phyloP scores from a whole-genome alignment of 2,113 vertebrate genomes.

The Archocentrus centrarchus region DNA sequence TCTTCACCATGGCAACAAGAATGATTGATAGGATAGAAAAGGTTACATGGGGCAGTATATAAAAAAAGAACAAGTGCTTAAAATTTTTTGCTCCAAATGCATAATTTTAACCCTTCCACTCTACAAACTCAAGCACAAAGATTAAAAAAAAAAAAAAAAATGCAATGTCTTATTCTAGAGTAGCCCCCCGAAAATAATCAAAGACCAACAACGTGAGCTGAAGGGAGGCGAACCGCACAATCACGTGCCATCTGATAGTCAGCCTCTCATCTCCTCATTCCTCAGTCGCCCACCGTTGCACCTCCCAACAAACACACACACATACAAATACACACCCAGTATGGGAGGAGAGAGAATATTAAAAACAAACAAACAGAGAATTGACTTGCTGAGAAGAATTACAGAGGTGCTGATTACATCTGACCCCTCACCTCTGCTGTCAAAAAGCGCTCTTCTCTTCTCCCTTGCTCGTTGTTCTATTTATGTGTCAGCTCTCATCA shows the following conservation, averaged over 20 bases:
- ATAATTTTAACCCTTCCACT: constrained; percentile 44
- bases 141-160: constrained; percentile 30
- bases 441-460: constrained; percentile 55
- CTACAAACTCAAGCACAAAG: constrained; percentile 27
- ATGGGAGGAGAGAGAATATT: constrained; percentile 74
- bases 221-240: constrained; percentile 51
- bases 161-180: constrained; percentile 45
- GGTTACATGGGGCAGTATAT: constrained; percentile 25
- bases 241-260: constrained; percentile 70
- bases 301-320: constrained; percentile 43
- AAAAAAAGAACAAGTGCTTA: constrained; percentile 30
- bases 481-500: constrained; percentile 36
- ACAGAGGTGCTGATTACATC: constrained; percentile 80
- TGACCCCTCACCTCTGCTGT: constrained; percentile 79
- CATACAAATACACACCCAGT: constrained; percentile 32
- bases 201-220: constrained; percentile 45
- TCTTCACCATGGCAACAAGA: constrained; percentile 78
- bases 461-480: constrained; percentile 34
- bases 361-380: constrained; percentile 86
- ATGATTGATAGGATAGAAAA: constrained; percentile 88
- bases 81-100: constrained; percentile 37
- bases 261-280: constrained; percentile 58
- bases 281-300: background rate
- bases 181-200: constrained; percentile 37
- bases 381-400: constrained; percentile 81